These are phyloP conservation scores for Knipowitschia caucasica DNA, from an alignment of 2,797 vertebrate genomes.

Conservation along the genomic window DNA sequence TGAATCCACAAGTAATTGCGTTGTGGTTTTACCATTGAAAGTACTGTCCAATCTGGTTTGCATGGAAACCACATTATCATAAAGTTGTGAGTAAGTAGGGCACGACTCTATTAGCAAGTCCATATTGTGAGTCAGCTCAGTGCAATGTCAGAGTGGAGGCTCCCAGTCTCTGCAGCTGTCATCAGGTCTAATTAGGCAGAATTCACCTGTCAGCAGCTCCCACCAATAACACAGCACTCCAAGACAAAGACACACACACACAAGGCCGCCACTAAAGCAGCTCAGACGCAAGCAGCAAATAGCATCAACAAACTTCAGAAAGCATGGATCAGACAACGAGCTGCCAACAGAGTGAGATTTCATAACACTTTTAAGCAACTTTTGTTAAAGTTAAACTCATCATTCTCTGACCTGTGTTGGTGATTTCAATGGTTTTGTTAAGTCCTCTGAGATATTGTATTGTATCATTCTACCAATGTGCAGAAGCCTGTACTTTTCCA, in stretches of 20 bases:
- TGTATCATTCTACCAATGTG: no score
- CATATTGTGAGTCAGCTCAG: constrained; percentile 11
- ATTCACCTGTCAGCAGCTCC: constrained; percentile 40
- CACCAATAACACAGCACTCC: constrained; percentile 29
- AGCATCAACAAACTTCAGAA: neutral
- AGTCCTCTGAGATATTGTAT: no score
- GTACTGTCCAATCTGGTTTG: neutral
- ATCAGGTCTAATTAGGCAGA: constrained; percentile 55
- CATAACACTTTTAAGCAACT: no score
- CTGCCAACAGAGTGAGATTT: neutral
- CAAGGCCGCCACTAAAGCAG: neutral
- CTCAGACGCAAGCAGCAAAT: neutral
- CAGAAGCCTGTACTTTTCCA: no score
- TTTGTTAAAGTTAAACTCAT: no score
- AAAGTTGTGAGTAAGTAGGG: neutral
- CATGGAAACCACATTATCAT: neutral
- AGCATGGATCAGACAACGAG: neutral
- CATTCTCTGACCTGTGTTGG: no score
- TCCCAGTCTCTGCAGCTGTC: constrained; percentile 37
- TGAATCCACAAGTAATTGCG: neutral
- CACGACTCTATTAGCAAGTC: neutral
- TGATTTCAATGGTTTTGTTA: no score
- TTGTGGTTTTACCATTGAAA: constrained; percentile 34
- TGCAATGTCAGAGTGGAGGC: constrained; percentile 18
- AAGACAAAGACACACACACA: constrained; percentile 6